phyloP scores from a whole-genome alignment of 2,797 vertebrate genomes.

The Argentina silus region DNA sequence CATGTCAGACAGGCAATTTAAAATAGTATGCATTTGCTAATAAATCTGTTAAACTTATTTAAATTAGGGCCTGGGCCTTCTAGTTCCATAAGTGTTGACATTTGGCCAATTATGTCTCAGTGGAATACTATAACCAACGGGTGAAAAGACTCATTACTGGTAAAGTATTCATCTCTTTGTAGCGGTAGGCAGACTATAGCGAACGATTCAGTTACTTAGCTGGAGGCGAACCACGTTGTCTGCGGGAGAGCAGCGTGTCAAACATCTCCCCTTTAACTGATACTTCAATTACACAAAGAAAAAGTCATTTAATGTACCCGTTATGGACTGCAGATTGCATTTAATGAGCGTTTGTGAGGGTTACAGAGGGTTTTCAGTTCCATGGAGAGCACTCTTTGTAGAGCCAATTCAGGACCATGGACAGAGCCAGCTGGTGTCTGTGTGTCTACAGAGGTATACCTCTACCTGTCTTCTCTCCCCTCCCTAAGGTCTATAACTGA shows the following conservation, averaged over 20 bases:
- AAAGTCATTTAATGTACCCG: not conserved
- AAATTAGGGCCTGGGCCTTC: not conserved
- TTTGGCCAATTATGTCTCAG: not conserved
- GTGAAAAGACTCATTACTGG: constrained; percentile 1
- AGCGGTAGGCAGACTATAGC: not conserved
- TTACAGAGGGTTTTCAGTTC: not conserved
- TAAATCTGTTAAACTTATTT: not conserved
- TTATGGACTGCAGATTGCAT: not conserved
- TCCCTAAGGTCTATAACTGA: no score
- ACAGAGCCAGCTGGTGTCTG: not conserved
- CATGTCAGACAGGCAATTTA: not conserved
- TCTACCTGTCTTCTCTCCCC: no score
- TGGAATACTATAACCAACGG: not conserved
- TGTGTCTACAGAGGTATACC: not conserved
- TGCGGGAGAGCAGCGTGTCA: not conserved
- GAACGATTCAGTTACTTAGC: not conserved
- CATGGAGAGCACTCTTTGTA: not conserved
- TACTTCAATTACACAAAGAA: not conserved
- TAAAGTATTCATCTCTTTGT: not conserved
- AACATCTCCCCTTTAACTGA: not conserved
- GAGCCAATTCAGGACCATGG: not conserved
- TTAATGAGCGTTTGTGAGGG: not conserved
- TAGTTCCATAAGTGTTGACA: not conserved
- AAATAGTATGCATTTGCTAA: not conserved
- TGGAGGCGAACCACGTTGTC: not conserved